Evolutionary conservation across 2,888 invertebrate species (phyloP), one percentile per base, ranked within the genome.

Genomic region (Thecocarcelia acutangulata): DNA sequence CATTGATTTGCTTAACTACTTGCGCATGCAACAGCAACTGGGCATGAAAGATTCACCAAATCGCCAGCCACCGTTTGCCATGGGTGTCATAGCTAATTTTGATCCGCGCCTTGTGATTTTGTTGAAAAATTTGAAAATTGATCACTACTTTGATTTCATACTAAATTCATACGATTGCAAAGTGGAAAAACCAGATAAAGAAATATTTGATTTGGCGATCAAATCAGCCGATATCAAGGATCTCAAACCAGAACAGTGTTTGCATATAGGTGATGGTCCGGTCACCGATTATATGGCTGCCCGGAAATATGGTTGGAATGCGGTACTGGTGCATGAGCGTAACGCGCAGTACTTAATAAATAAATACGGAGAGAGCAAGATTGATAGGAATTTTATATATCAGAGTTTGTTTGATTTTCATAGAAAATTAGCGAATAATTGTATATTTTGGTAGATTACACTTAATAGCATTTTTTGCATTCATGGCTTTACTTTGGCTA

Each of bases 41-140:
- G 86, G 84, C 6, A 79, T 83, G n/a, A 80, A 63, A 9, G 70
- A 77, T 12, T 44, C 40, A n/a, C 48, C 75, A 12, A 85, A 84
- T 63, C 83, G 84, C 50, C 86, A 66, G 15, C 69, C 84, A 8
- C 86, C 87, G 5, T 87, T 87, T 59, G 84, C 85, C 11, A 85
- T 97, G 52, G 97, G 97, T 3, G 93, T 97, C 0, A 94, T 98
- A 84, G 97, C 97, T 6, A 98, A 98, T 91, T 97, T 95, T 91
- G 98, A 98, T 91, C 95, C 96, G 37, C 92, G 97, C 37, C 91
- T 98, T 2, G 92, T 93, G 79, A 91, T 92, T 5, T 93, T 97
- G 83, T 91, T 98, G 68, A 85, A 91, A 13, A 94, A 93, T 85
- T 92, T 95, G 44, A 93, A 92, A 72, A 90, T 97, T n/a, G 88